Conservation (phyloP, 2,888 invertebrate species). For the Terebella lapidaria region DNA sequence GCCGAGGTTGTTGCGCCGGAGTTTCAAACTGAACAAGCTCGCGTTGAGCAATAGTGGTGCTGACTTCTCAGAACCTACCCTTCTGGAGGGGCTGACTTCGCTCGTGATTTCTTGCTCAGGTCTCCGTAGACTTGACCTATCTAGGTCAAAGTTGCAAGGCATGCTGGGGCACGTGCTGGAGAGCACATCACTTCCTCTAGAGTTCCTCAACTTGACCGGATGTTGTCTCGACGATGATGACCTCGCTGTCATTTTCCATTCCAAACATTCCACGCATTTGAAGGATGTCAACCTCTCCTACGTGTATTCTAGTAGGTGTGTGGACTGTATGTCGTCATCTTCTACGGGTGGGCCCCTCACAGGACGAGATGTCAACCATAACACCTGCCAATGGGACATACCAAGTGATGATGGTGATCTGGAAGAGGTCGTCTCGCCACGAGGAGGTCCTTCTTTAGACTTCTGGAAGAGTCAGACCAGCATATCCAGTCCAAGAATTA, state of each 20-base stretch:
- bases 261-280: background rate
- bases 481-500: background rate
- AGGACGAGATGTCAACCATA: too few species aligned
- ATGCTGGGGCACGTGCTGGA: background rate
- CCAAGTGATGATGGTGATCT: background rate
- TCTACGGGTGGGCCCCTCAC: too few species aligned
- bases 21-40: too few species aligned
- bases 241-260: background rate
- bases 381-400: background rate
- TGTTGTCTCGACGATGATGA: background rate
- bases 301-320: background rate
- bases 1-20: too few species aligned
- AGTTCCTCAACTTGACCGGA: background rate
- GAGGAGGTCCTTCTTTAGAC: background rate
- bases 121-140: background rate
- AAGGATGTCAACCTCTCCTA: background rate
- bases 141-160: background rate
- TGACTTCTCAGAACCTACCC: background rate
- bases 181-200: background rate
- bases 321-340: too few species aligned
- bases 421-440: background rate
- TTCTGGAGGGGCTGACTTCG: background rate
- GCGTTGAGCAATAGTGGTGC: too few species aligned
- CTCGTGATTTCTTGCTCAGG: background rate
- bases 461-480: background rate